Base-by-base conservation (phyloP, 2,113 vertebrate genomes). In the Albula goreensis region DNA sequence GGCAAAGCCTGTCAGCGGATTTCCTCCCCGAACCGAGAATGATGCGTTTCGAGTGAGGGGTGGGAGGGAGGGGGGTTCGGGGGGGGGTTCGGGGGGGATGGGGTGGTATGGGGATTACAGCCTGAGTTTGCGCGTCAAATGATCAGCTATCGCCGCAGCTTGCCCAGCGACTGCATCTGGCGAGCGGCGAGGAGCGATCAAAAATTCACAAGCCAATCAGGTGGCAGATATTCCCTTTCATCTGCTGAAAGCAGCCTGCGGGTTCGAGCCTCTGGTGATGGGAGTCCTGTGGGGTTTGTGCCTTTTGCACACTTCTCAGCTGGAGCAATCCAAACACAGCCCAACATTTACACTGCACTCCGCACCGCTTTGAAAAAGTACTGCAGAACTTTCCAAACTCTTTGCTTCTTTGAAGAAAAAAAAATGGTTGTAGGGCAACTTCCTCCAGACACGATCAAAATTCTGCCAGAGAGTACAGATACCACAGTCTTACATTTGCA, bases 161-260 rank as follows among this genome's bases (percentile, higher is more conserved):
- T 88, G 89, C 90, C 89, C 92, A 89, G 51, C 51, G 92, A 92
- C 80, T 2, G 22, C 79, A 19, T 53, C 31, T 78, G 87, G 90
- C 89, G 94, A 93, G 94, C 90, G 91, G 89, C 85, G 19, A 52
- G 85, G 83, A 50, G 53, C 91, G 89, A 94, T 95, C 87, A 95
- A 95, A 95, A 91, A 93, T 94, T 95, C 89, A 95, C 92, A 87
- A 95, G 92, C 94, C 94, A 96, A 96, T 96, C 94, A 95, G 92
- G 87, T 93, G 93, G 94, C 94, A 96, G 94, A 94, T 95, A 95
- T 95, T 95, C 93, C 93, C 94, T 95, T 94, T 96, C 95, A 96
- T 95, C 94, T 96, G 94, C 94, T 89, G 83, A 89, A 96, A 94
- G 94, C 90, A 95, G 95, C 95, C 94, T 95, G 94, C 93, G 92